Percentiles rank a stretch among this genome's conserved stretches.
Conservation (phyloP, 2,113 vertebrate species). For the Cyrtonyx montezumae region DNA sequence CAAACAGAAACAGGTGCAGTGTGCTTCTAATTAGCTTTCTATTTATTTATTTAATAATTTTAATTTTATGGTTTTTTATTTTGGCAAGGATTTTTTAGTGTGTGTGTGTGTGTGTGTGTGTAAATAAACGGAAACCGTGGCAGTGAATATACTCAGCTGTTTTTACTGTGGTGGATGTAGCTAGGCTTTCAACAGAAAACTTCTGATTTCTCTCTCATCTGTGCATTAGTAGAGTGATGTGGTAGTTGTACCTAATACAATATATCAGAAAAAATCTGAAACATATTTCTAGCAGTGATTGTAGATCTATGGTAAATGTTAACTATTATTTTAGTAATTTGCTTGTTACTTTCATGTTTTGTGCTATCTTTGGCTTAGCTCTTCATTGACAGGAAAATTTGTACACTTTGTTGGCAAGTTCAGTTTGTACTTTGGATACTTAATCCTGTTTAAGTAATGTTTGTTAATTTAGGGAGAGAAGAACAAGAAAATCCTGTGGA, state of each 20-base stretch:
- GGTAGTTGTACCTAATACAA: not conserved
- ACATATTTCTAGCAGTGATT: not conserved
- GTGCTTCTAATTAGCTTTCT: slow-evolving; percentile 19
- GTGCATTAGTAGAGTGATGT: not conserved
- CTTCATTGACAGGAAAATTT: not conserved
- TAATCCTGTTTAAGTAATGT: not conserved
- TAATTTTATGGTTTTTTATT: no score
- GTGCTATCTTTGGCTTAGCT: not conserved
- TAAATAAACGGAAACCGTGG: not conserved
- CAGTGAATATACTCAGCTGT: not conserved
- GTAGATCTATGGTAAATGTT: not conserved
- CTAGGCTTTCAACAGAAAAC: not conserved
- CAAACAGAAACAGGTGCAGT: slow-evolving; percentile 65
- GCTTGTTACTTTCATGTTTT: not conserved
- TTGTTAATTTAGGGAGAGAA: slow-evolving; percentile 69
- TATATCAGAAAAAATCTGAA: not conserved
- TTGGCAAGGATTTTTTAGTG: not conserved
- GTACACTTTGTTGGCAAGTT: not conserved
- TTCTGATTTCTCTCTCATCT: not conserved
- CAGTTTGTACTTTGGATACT: not conserved
- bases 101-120: not conserved
- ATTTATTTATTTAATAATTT: not conserved
- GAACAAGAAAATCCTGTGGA: slow-evolving; percentile 49
- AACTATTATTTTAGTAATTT: not conserved
- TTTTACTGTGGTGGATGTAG: not conserved